phyloP scores from a whole-genome alignment of 1,140 invertebrate species.

The Caenorhabditis latens region DNA sequence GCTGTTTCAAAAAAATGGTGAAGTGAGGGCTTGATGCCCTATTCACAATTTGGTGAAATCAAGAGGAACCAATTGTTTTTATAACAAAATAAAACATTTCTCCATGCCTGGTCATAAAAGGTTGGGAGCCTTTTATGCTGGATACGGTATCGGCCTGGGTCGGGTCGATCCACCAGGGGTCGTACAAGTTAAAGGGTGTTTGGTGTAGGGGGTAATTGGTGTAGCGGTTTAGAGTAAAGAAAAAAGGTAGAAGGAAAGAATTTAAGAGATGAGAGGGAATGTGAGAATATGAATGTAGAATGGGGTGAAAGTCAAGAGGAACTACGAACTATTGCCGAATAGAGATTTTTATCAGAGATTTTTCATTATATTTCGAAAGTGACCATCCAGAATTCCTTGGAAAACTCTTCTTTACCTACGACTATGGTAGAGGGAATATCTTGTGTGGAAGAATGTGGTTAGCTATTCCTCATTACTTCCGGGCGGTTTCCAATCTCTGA shows the following conservation, averaged over 20 bases:
- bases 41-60: not conserved
- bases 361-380: not conserved
- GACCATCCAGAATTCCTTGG: not conserved
- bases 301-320: too few species aligned
- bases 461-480: not conserved
- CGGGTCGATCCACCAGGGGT: not conserved
- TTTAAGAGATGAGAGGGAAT: too few species aligned
- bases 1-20: not conserved
- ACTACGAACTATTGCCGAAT: not conserved
- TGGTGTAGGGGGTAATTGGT: not conserved
- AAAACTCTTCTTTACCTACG: not conserved
- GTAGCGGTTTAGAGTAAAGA: not conserved
- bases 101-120: not conserved
- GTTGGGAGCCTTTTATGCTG: conserved; percentile 3
- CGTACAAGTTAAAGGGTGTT: not conserved
- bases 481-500: too few species aligned
- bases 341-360: not conserved
- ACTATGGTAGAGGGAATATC: not conserved
- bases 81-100: not conserved
- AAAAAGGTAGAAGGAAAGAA: not conserved
- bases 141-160: not conserved
- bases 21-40: not conserved
- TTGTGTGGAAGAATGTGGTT: not conserved
- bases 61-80: not conserved
- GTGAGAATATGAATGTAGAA: too few species aligned